These are phyloP conservation scores for Synergus umbraculus DNA, from an alignment of 2,888 invertebrate species.

Conservation along the genomic window DNA sequence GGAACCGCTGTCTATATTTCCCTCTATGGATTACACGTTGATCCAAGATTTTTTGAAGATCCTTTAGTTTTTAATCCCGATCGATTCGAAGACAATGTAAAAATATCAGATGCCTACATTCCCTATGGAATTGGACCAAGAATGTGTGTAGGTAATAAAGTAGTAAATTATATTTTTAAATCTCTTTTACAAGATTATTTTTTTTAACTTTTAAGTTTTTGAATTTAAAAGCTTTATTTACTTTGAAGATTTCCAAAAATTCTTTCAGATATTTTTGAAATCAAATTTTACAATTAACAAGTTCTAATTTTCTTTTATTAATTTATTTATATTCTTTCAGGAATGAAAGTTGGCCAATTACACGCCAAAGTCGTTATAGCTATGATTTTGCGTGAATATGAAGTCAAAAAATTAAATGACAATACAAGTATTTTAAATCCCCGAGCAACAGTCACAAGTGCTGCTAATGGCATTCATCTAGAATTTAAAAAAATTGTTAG, in stretches of 20 bases:
- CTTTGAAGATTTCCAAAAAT: no score
- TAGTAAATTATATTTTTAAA: not conserved
- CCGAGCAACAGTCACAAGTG: conserved; percentile 69
- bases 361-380: conserved; percentile 69
- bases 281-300: no score
- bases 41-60: conserved; percentile 65
- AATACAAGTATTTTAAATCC: conserved; percentile 62
- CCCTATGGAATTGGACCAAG: conserved; percentile 68
- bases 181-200: not conserved
- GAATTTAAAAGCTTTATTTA: no score
- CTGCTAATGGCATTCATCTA: conserved; percentile 68
- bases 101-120: conserved; percentile 67
- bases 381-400: conserved; percentile 65
- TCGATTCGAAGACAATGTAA: conserved; percentile 62
- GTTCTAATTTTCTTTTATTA: no score
- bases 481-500: conserved; percentile 62
- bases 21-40: conserved; percentile 68
- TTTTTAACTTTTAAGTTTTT: no score
- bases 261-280: no score
- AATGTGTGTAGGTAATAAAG: conserved; percentile 66
- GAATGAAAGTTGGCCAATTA: conserved; percentile 64
- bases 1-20: conserved; percentile 65
- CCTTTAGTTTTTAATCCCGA: conserved; percentile 66
- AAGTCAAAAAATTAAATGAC: conserved; percentile 61
- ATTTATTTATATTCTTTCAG: conserved; percentile 40